Conservation (phyloP, 2,797 vertebrate species). For the Sebastes minor region DNA sequence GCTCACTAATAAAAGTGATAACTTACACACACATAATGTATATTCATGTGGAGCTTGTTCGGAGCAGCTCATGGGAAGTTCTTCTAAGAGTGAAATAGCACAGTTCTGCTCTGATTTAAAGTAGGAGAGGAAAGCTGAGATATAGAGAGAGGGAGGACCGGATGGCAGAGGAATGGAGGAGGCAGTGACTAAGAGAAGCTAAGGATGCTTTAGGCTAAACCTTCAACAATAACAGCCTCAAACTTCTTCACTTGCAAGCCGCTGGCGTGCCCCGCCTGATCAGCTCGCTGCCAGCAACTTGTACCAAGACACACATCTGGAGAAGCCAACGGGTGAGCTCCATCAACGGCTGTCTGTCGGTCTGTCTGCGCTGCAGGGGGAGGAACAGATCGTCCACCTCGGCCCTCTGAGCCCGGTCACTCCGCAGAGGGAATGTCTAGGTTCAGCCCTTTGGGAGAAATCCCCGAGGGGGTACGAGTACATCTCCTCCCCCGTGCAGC, state of each 20-base stretch:
- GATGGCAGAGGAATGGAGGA: background rate
- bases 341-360: constrained; percentile 21
- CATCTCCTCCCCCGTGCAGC: constrained; percentile 18
- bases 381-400: background rate
- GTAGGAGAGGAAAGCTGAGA: background rate
- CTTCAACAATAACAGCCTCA: constrained; percentile 45
- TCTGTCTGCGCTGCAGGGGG: constrained; percentile 7
- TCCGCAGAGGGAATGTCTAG: constrained; percentile 16
- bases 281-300: constrained; percentile 18
- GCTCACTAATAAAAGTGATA: background rate
- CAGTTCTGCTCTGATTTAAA: background rate
- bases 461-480: constrained; percentile 22
- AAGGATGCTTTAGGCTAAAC: constrained; percentile 51
- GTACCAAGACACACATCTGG: constrained; percentile 18
- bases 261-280: constrained; percentile 28
- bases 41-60: background rate
- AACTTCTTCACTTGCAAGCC: constrained; percentile 39
- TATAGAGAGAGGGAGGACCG: background rate
- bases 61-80: background rate
- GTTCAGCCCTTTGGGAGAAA: constrained; percentile 24
- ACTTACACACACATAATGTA: background rate
- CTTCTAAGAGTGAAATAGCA: background rate
- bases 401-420: constrained; percentile 5
- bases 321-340: constrained; percentile 6
- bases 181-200: constrained; percentile 17